Conservation (phyloP, 2,797 vertebrate species). For the Neopelma chrysocephalum region DNA sequence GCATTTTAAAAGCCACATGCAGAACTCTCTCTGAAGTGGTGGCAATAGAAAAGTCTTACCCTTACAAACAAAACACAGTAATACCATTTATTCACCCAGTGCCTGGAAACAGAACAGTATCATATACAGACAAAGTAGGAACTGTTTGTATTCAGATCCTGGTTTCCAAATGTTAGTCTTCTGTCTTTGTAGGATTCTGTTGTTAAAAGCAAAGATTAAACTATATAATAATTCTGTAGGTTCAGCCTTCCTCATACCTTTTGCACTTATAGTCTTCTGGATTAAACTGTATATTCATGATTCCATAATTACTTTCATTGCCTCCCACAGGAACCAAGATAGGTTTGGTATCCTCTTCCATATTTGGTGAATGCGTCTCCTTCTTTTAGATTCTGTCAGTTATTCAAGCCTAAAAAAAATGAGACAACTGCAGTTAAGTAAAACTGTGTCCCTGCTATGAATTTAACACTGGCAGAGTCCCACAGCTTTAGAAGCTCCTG, state of each 20-base stretch:
- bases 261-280: constrained; percentile 74
- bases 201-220: neutral
- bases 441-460: neutral
- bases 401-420: neutral
- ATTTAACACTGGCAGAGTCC: neutral
- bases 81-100: neutral
- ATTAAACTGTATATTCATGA: constrained; percentile 77
- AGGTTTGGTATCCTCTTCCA: constrained; percentile 66
- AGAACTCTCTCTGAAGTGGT: neutral
- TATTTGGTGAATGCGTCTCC: neutral
- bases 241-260: constrained; percentile 61
- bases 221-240: neutral
- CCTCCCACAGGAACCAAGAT: constrained; percentile 60
- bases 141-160: neutral
- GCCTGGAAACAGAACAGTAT: neutral
- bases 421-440: neutral
- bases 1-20: neutral
- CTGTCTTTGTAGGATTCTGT: neutral
- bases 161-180: neutral
- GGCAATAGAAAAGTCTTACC: neutral
- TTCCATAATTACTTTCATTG: constrained; percentile 54
- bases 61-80: neutral
- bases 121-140: neutral
- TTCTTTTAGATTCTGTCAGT: neutral
- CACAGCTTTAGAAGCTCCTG: neutral